These are phyloP conservation scores for Exephanes ischioxanthus DNA, from an alignment of 2,888 invertebrate species.

Conservation along the genomic window DNA sequence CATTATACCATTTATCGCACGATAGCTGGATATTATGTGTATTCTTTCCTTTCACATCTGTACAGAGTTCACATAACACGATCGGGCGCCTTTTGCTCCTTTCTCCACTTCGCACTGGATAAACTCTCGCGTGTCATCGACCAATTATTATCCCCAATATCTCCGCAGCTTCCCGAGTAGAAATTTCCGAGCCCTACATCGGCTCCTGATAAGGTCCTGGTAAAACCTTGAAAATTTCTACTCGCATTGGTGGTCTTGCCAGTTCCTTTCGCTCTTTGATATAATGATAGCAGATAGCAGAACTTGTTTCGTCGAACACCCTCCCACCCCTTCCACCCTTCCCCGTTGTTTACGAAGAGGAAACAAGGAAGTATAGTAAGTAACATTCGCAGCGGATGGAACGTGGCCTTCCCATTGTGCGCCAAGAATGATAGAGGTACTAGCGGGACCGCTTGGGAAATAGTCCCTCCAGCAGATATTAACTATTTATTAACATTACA, in stretches of 20 bases:
- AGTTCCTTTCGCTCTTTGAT: conserved; percentile 19
- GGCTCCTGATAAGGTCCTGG: too few species aligned
- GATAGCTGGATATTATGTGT: too few species aligned
- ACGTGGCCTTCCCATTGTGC: neutral
- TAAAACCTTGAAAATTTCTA: too few species aligned
- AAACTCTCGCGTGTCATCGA: conserved; percentile 59
- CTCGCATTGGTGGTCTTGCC: conserved; percentile 16
- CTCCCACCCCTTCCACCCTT: neutral
- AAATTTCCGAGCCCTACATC: too few species aligned
- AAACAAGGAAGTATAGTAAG: neutral
- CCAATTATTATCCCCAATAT: conserved; percentile 46
- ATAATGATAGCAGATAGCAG: too few species aligned
- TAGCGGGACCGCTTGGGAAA: neutral
- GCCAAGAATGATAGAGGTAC: neutral
- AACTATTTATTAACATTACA: too few species aligned
- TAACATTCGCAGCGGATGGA: conserved; percentile 23
- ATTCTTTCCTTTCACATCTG: too few species aligned
- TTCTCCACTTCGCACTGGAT: conserved; percentile 44
- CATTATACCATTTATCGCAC: too few species aligned
- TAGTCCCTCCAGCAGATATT: neutral
- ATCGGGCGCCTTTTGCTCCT: neutral
- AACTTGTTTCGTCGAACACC: too few species aligned
- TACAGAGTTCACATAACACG: neutral
- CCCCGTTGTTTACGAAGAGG: conserved; percentile 12
- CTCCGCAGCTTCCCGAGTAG: neutral